phyloP scores from a whole-genome alignment of 2,113 vertebrate genomes.

The Lutjanus erythropterus region DNA sequence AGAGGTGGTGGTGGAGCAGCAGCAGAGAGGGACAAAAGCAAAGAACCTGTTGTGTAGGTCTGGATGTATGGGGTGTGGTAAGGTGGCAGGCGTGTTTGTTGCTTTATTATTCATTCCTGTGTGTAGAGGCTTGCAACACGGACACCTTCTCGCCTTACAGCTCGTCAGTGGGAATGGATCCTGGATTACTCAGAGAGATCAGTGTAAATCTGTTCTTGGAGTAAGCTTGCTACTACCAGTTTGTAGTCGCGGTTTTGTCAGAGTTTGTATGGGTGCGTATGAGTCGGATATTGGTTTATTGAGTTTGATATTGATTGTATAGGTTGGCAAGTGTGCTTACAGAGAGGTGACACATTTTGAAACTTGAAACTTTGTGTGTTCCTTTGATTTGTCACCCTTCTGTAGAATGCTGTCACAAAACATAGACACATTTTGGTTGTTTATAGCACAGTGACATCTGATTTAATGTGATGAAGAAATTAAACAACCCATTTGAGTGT shows the following conservation, averaged over 20 bases:
- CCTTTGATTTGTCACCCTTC: no score
- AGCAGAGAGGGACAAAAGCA: slow-evolving; percentile 13
- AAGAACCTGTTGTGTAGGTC: slow-evolving; percentile 80
- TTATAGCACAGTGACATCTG: no score
- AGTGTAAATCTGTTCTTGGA: neutral
- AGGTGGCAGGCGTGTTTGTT: slow-evolving; percentile 72
- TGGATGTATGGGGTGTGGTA: slow-evolving; percentile 70
- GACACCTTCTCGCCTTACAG: slow-evolving; percentile 58
- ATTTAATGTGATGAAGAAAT: no score
- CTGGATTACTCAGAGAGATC: neutral
- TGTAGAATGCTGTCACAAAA: no score
- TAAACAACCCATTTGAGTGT: no score
- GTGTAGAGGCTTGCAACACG: slow-evolving; percentile 16
- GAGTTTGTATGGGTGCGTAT: no score
- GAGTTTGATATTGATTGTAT: no score
- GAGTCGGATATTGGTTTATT: no score
- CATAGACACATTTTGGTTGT: no score
- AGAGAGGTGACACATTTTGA: no score
- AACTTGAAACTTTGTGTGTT: no score
- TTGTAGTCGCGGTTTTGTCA: neutral
- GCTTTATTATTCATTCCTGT: slow-evolving; percentile 38
- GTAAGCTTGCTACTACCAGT: neutral
- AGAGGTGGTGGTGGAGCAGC: neutral
- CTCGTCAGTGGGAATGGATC: neutral
- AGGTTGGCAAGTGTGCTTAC: no score